A percentile compares a stretch with the other conserved stretches of the same genome.
Conservation (phyloP, 2,797 vertebrate genomes). For the Falco novaeseelandiae region DNA sequence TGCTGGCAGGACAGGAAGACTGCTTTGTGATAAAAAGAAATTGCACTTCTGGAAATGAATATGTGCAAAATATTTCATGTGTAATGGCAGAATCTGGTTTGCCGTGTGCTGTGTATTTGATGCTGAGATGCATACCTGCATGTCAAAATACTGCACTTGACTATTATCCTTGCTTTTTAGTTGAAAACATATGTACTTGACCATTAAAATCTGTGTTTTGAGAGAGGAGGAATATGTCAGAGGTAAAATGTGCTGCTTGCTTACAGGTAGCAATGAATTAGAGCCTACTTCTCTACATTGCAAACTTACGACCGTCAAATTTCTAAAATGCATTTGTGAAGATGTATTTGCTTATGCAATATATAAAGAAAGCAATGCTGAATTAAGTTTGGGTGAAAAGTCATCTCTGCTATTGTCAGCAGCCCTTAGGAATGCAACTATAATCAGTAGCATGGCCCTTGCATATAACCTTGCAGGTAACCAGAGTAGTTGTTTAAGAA, state of each 20-base stretch:
- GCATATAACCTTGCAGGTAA: background rate
- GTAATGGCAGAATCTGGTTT: background rate
- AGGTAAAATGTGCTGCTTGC: background rate
- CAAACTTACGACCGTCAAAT: background rate
- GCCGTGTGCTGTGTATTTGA: background rate
- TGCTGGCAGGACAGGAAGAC: background rate
- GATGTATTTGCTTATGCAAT: background rate
- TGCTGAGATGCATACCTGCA: background rate
- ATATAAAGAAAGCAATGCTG: background rate
- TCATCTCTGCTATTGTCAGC: background rate
- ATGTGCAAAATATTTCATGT: background rate
- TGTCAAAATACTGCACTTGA: background rate
- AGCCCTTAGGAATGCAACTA: background rate
- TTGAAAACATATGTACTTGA: background rate
- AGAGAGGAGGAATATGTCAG: background rate
- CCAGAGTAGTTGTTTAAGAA: background rate
- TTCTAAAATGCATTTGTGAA: background rate
- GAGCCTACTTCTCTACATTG: background rate
- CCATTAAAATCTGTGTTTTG: background rate
- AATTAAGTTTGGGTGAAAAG: background rate
- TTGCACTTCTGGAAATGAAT: background rate
- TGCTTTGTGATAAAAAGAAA: background rate
- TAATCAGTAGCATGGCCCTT: background rate
- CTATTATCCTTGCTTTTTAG: background rate
- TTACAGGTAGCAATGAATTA: background rate